A percentile compares a stretch with the other conserved stretches of the same genome.
Evolutionary conservation across 2,113 vertebrate species (phyloP).

Genomic region (Dicentrarchus labrax): DNA sequence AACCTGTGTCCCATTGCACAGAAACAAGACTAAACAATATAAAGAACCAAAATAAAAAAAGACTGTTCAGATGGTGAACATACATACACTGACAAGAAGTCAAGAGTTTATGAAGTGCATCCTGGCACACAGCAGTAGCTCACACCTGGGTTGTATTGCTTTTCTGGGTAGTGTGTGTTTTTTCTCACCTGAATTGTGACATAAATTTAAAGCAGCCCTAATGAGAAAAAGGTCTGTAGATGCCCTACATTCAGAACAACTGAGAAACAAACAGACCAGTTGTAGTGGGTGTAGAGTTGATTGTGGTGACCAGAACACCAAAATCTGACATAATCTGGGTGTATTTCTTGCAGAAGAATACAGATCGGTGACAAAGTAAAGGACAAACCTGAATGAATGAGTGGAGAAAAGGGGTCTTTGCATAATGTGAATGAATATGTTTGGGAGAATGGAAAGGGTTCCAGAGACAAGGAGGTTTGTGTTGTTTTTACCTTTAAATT

Average conservation of each 20-base stretch:
- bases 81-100: not conserved
- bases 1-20: constrained; percentile 13
- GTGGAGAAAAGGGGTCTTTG: no score
- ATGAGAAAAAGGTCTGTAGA: constrained; percentile 32
- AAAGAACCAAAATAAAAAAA: not conserved
- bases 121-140: constrained; percentile 6
- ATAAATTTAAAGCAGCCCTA: constrained; percentile 40
- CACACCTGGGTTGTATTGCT: constrained; percentile 36
- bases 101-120: constrained; percentile 14
- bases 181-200: constrained; percentile 23
- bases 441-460: no score
- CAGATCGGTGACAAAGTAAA: no score
- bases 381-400: no score
- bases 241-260: not conserved
- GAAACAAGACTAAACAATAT: constrained; percentile 5
- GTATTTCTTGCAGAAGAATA: not conserved
- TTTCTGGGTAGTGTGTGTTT: constrained; percentile 2
- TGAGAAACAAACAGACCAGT: constrained; percentile 6
- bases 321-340: not conserved
- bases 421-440: no score
- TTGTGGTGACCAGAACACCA: not conserved
- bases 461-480: no score
- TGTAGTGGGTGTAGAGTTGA: not conserved
- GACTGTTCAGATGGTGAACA: not conserved
- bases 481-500: no score